Percentiles rank a stretch among this genome's conserved stretches.
Conservation (phyloP, 2,113 vertebrate species). For the Crotalus viridis region DNA sequence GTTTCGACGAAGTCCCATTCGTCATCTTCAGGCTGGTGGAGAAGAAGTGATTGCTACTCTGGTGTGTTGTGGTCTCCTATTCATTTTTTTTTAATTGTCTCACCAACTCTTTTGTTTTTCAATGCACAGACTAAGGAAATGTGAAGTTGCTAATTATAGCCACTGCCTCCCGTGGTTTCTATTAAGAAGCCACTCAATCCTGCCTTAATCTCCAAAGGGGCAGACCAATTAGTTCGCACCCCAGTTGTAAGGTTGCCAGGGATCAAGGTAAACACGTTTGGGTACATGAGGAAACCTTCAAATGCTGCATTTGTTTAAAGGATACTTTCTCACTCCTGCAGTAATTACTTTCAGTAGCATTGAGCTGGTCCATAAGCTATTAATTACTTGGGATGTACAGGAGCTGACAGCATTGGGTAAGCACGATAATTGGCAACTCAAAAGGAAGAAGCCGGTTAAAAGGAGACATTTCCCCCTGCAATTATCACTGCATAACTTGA, state of each 20-base stretch:
- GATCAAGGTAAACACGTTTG: conserved; percentile 31
- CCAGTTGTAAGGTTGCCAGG: background rate
- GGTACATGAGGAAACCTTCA: background rate
- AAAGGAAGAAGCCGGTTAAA: background rate
- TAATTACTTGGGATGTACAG: conserved; percentile 9
- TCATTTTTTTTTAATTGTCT: background rate
- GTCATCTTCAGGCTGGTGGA: no score
- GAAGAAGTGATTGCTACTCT: background rate
- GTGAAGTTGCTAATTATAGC: conserved; percentile 8
- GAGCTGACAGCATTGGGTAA: conserved; percentile 1
- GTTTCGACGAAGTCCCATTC: no score
- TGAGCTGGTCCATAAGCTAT: conserved; percentile 29
- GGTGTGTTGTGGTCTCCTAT: background rate
- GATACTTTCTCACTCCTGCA: background rate
- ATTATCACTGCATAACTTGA: conserved; percentile 1
- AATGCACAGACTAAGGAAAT: background rate
- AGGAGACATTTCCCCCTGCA: background rate
- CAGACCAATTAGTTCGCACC: conserved; percentile 18
- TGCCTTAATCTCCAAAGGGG: conserved; percentile 15
- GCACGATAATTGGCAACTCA: background rate
- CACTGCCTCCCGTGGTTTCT: background rate
- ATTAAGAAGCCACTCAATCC: background rate
- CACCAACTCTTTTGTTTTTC: conserved; percentile 4
- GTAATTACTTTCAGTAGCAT: conserved; percentile 22
- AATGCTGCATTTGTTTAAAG: conserved; percentile 13